A percentile compares a stretch with the other conserved stretches of the same genome.
Conservation (phyloP, 1,140 invertebrate genomes). For the Danaus plexippus region DNA sequence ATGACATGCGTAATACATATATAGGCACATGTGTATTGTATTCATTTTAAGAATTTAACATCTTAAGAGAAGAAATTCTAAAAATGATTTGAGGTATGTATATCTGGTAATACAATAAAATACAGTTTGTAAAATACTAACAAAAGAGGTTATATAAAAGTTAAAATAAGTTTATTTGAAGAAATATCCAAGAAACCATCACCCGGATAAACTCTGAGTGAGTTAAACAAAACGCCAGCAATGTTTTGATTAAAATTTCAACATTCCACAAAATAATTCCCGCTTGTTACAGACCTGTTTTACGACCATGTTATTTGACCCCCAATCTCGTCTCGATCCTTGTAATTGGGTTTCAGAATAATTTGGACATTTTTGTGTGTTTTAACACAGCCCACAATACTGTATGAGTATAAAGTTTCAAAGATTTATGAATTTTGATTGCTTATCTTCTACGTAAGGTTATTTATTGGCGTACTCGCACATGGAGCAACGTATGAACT, state of each 20-base stretch:
- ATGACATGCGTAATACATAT: no score
- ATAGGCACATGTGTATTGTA: no score
- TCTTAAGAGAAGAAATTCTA: no score
- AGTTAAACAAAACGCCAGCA: constrained; percentile 18
- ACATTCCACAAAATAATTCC: constrained; percentile 19
- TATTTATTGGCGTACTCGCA: background rate
- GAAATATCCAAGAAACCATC: constrained; percentile 6
- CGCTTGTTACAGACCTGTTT: constrained; percentile 27
- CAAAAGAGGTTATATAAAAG: no score
- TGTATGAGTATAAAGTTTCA: constrained; percentile 2
- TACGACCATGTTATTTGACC: constrained; percentile 21
- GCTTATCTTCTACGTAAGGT: constrained; percentile 10
- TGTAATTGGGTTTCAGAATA: constrained; percentile 36
- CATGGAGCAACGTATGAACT: background rate
- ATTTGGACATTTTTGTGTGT: constrained; percentile 33
- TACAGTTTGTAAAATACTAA: no score
- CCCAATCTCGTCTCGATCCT: constrained; percentile 35
- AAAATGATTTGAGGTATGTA: no score
- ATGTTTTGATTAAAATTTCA: constrained; percentile 25
- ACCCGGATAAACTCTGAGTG: constrained; percentile 2
- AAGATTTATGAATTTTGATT: constrained; percentile 1
- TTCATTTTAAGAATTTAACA: no score
- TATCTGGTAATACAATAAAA: no score
- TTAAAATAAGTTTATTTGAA: no score
- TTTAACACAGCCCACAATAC: constrained; percentile 11